Conservation (phyloP, 2,113 vertebrate species). For the Grammomys dolichurus region DNA sequence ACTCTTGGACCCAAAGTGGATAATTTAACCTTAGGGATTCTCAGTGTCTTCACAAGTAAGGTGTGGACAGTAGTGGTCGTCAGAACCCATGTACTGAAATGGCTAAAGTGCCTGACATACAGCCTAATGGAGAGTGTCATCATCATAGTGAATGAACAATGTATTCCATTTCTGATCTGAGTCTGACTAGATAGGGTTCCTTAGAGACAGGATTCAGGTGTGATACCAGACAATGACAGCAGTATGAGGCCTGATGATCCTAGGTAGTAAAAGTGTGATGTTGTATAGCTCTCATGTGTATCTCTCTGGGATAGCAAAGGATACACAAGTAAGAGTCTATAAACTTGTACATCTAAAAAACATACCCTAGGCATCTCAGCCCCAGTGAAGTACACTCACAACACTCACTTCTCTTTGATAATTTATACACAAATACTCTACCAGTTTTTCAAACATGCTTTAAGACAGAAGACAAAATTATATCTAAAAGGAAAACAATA, state of each 20-base stretch:
- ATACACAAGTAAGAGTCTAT: background rate
- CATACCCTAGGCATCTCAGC: background rate
- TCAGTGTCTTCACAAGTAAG: constrained; percentile 5
- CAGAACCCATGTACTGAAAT: background rate
- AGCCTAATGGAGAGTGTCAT: background rate
- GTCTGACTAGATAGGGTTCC: background rate
- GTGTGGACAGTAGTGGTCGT: no score
- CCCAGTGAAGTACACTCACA: background rate
- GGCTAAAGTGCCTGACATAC: background rate
- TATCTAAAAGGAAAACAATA: constrained; percentile 30
- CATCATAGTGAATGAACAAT: background rate
- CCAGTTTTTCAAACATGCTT: constrained; percentile 40
- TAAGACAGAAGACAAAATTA: background rate
- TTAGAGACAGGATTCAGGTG: background rate
- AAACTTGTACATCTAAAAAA: background rate
- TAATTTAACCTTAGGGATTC: background rate
- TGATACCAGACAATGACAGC: background rate
- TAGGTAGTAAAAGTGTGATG: background rate
- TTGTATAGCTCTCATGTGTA: background rate
- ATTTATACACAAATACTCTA: background rate
- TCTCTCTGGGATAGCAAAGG: constrained; percentile 3
- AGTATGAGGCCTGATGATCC: background rate
- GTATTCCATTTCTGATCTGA: background rate
- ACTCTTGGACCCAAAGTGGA: background rate
- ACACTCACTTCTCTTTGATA: background rate